These are phyloP conservation scores for Hermodice carunculata DNA, from an alignment of 2,888 invertebrate genomes.

Conservation along the genomic window DNA sequence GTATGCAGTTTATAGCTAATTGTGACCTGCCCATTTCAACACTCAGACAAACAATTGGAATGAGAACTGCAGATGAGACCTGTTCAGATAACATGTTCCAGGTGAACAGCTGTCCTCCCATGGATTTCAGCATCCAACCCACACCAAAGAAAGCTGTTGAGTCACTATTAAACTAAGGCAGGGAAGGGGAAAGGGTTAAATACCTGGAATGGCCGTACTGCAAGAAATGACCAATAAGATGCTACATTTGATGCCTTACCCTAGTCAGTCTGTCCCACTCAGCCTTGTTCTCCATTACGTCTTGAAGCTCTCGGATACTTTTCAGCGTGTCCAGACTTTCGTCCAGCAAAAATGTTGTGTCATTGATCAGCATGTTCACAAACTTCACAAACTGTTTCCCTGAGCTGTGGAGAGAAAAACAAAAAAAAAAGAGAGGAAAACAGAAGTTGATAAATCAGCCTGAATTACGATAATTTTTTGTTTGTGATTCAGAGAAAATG, in stretches of 20 bases:
- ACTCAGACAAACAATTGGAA: no score
- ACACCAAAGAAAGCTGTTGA: no score
- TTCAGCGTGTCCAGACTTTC: constrained; percentile 92
- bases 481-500: background rate
- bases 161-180: no score
- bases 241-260: constrained; percentile 54
- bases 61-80: no score
- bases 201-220: no score
- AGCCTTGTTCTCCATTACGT: constrained; percentile 79
- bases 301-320: constrained; percentile 83
- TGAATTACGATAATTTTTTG: background rate
- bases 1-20: no score
- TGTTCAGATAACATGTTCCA: no score
- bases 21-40: no score
- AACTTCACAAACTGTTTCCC: constrained; percentile 85
- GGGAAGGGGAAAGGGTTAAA: no score
- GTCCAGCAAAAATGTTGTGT: constrained; percentile 95
- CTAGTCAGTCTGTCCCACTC: constrained; percentile 78
- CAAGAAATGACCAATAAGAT: no score
- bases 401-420: constrained; percentile 12
- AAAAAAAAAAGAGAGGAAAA: background rate
- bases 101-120: no score
- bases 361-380: constrained; percentile 98
- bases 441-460: background rate
- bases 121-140: no score